phyloP scores from a whole-genome alignment of 2,888 invertebrate species.

The Ectemnius lituratus region DNA sequence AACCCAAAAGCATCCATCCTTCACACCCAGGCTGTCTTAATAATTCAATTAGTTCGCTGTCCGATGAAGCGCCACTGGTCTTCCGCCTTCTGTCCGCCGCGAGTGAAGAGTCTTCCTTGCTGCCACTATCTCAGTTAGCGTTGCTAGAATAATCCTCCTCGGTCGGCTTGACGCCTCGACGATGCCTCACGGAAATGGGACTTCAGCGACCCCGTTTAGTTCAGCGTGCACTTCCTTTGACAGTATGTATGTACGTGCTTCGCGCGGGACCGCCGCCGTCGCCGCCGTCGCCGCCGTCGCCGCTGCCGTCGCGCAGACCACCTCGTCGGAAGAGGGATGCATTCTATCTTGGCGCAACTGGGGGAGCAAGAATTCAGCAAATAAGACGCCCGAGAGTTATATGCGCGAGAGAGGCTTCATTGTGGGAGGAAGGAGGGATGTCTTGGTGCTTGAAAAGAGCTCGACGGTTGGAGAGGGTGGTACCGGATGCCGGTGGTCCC shows the following conservation, averaged over 20 bases:
- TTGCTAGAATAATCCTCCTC: neutral
- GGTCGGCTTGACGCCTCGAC: neutral
- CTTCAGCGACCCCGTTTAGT: neutral
- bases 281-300: too few species aligned
- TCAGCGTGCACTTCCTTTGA: too few species aligned
- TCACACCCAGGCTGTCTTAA: slow-evolving; percentile 73
- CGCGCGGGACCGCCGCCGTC: too few species aligned
- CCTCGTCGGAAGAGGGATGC: neutral
- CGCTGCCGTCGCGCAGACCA: too few species aligned
- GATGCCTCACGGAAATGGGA: slow-evolving; percentile 8
- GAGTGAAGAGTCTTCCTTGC: too few species aligned
- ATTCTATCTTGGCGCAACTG: neutral
- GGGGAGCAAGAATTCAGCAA: neutral
- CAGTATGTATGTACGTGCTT: too few species aligned
- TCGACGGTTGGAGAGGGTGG: slow-evolving; percentile 29
- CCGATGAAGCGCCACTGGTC: slow-evolving; percentile 41
- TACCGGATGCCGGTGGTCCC: slow-evolving; percentile 31
- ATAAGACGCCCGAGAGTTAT: neutral
- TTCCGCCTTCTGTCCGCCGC: neutral
- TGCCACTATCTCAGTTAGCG: neutral
- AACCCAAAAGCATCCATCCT: slow-evolving; percentile 71
- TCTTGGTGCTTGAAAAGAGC: slow-evolving; percentile 24
- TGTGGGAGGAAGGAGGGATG: slow-evolving; percentile 20
- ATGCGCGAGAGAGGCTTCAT: slow-evolving; percentile 12
- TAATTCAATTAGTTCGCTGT: slow-evolving; percentile 72